Base-by-base conservation (phyloP, 2,113 vertebrate genomes). In the Periophthalmus modestus region DNA sequence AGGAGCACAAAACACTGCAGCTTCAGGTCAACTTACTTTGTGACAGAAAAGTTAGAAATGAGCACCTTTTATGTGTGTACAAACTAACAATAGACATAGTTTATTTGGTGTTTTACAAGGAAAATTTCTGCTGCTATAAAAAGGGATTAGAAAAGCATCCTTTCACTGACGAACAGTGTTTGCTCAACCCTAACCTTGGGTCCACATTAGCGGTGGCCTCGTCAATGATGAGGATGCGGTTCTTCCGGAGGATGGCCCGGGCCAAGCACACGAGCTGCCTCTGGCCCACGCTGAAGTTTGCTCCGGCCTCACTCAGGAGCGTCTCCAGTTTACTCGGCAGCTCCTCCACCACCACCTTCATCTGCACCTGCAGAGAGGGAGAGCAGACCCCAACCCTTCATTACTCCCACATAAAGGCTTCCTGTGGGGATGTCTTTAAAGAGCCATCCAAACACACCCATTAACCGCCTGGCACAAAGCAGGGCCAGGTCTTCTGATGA, bases 131-230 rank as follows among this genome's bases (percentile, higher is more conserved):
- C 11, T 39, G 7, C 18, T 39, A 65, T 55, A 12, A 39, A n/a
- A 39, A 43, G 34, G 11, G 16, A 65, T 34, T 19, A 19, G 18
- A 65, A 65, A 43, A 21, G 19, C 34, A 43, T 39, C 18, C 2
- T 39, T n/a, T 12, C 10, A 43, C 18, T 21, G 33, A 65, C n/a
- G 3, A 65, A 65, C 34, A 34, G 18, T 39, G 34, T 65, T 65
- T 39, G 18, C 62, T 39, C 62, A 65, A 19, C 66, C 14, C 82
- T 87, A 74, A 94, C 91, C 89, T 90, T 58, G 94, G 96, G 81
- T 99, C 97, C 83, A 99, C 96, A 85, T 99, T 98, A 72, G 97
- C 98, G 15, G 98, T 99, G 47, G 96, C 96, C 93, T 98, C 97
- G 69, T 99, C 96, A 14, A 98, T 97, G 88, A 98, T 95, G 81